Evolutionary conservation across 2,113 vertebrate genomes (phyloP), one percentile per base, ranked within the genome.

Genomic region (Gavialis gangeticus): DNA sequence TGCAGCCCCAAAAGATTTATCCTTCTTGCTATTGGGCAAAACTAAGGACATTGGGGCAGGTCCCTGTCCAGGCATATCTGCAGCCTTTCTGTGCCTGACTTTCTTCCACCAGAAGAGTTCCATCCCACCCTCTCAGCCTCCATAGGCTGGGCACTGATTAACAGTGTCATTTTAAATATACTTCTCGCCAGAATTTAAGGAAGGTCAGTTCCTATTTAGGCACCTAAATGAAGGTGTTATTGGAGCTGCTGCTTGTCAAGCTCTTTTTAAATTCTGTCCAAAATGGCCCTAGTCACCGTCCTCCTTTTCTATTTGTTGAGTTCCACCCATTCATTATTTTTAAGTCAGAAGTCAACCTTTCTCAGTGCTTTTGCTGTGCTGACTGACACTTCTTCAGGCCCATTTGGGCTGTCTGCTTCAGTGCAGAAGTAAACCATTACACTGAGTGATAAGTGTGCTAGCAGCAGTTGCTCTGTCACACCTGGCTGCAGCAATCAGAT

Each of bases 31-130:
- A 19, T 73, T 56, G 57, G 75, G 59, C 55, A 93, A 69, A 91
- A 80, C 21, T 0, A 0, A 21, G 25, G 69, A 8, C 3, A 0
- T n/a, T 34, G 15, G 10, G 59, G 13, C 62, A 57, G 14, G 4
- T 55, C 34, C 12, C 34, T 73, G 21, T 46, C 34, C 12, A 73
- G 22, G 22, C 69, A 73, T 37, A 46, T 24, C 34, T 46, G 69
- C 46, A 37, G 24, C 15, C 34, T 46, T 73, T 22, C 69, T 73
- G 34, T 71, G 30, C 30, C 19, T 21, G 67, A 30, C 67, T 71
- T 71, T 66, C 77, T 88, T 86, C 82, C 2, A 1, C 28, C 84
- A 9, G 19, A 22, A 60, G 5, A 80, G 37, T 22, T 76, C 67
- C 37, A 21, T 58, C 30, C 14, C n/a, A 25, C 28, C 79, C 34